Base-by-base conservation (phyloP, 2,113 vertebrate species). In the Murina feae region DNA sequence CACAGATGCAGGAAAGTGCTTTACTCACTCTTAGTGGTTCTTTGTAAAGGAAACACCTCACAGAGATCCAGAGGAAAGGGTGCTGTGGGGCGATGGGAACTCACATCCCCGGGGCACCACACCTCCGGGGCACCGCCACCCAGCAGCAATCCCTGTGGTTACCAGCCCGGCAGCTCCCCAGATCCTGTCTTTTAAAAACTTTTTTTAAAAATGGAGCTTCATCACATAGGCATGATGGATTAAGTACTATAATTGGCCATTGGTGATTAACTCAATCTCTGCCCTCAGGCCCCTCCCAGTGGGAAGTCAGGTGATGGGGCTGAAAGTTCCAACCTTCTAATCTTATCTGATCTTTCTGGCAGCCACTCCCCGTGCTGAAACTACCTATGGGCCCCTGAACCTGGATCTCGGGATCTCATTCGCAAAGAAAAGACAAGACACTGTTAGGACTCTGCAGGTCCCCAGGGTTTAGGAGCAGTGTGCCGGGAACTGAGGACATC, bases 21-120 rank as follows among this genome's bases (percentile, higher is more conserved):
- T 35, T 35, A 17, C 53, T 47, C 35, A 25, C 13, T 17, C 0
- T 74, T 4, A 47, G 5, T 18, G 16, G 9, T 30, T n/a, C n/a
- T 1, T 49, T 35, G 25, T n/a, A 47, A 35, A 37, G 28, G 42
- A 63, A 2, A 11, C 55, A 17, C 28, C 25, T 47, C 39, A 2
- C 14, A 9, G 6, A 60, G 21, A 28, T 30, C 39, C 9, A 2
- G 39, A 47, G 7, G 32, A 39, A 7, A n/a, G 37, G n/a, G 53
- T 65, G 18, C 4, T 0, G 4, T 5, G 28, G 71, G 35, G 35
- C 30, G 9, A 0, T 53, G 28, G 35, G 32, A 3, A 16, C 21
- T 35, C 2, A 5, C 10, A 2, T 1, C 9, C 25, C 39, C 1
- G 44, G 44, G 44, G n/a, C n/a, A n/a, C 55, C 23, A 0, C 28